Conservation (phyloP, 2,888 invertebrate genomes). For the Xestoiulus laeticollis region DNA sequence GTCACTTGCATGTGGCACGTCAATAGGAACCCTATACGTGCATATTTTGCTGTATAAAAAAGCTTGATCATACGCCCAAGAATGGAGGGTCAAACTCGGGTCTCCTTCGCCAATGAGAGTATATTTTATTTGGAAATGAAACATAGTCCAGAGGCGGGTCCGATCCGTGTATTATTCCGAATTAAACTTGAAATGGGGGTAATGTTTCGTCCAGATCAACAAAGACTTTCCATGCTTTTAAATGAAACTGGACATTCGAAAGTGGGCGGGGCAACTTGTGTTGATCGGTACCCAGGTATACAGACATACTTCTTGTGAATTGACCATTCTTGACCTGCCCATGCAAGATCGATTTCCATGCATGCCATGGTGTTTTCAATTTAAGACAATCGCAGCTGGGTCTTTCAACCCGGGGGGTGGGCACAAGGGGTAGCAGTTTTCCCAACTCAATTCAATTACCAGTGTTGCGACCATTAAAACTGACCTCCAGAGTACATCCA, state of each 20-base stretch:
- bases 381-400: slow-evolving; percentile 1
- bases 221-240: not conserved
- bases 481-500: slow-evolving; percentile 20
- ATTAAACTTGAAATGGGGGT: not conserved
- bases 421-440: not conserved
- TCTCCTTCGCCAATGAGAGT: not conserved
- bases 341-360: slow-evolving; percentile 15
- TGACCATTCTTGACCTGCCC: slow-evolving; percentile 9
- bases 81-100: not conserved
- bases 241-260: slow-evolving; percentile 17
- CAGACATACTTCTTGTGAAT: not conserved
- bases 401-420: slow-evolving; percentile 11
- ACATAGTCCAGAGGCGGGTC: not conserved
- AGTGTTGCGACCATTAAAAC: not conserved
- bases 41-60: too few relatives aligned
- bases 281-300: not conserved
- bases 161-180: not conserved
- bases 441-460: not conserved
- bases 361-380: not conserved
- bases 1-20: too few relatives aligned
- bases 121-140: not conserved
- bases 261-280: not conserved
- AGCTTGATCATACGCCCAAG: not conserved
- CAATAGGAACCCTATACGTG: too few relatives aligned
- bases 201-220: not conserved